Evolutionary conservation across 2,113 vertebrate species (phyloP), one percentile per base, ranked within the genome.

Genomic region (Aythya baeri): DNA sequence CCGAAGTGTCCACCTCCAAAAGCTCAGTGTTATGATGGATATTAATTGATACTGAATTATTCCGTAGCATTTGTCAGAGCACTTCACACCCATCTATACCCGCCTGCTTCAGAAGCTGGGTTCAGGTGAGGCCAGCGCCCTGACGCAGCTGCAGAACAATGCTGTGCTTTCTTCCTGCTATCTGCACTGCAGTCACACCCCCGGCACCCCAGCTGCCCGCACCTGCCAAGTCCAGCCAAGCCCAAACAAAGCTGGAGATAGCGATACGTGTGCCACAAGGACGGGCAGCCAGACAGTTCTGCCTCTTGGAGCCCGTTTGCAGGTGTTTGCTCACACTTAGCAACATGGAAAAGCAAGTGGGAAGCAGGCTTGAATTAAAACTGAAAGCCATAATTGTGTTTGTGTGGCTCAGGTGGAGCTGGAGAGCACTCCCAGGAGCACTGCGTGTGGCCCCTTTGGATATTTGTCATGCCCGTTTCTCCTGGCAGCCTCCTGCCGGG

Each of bases 181-280:
- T 89, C 82, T 66, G 29, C 46, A 14, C 3, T 12, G 3, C 0
- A 4, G 41, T 46, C 7, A 17, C 54, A 75, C 14, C 54, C 71
- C 83, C 3, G 1, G 70, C 27, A 91, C 61, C 94, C 81, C 22
- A 18, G 2, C 50, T 4, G 65, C 68, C 61, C 79, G 73, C 93
- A 95, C 91, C 91, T 92, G 77, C 73, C 41, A 7, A 17, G 77
- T 31, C 66, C 54, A 11, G 82, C 49, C 84, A 57, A 31, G 61
- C 59, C 89, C 94, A 94, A 89, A 91, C 77, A 92, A n/a, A 58
- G 13, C 91, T 14, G 71, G 34, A 85, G 90, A 79, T 31, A 87
- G 12, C 3, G 0, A 15, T 27, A 2, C 1, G 3, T 6, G 3
- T 3, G 0, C 17, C 7, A 4, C 65, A 18, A 83, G 91, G 85